Percentiles rank a stretch among this genome's conserved stretches.
Conservation (phyloP, 2,113 vertebrate species). For the Dendropsophus ebraccatus region DNA sequence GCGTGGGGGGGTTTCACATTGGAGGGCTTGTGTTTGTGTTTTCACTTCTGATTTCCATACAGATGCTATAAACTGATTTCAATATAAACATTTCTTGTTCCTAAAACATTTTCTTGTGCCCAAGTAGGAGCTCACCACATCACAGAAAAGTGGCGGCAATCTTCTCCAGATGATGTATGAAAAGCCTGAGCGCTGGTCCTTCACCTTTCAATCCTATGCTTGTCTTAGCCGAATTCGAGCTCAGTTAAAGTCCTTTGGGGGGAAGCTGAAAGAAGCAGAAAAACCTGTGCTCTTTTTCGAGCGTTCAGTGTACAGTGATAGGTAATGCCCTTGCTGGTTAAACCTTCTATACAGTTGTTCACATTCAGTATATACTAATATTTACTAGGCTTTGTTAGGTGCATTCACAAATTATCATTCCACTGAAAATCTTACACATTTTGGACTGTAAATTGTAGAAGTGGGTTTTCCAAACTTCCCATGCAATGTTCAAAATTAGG, state of each 20-base stretch:
- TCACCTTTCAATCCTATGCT: conserved; percentile 92
- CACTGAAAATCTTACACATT: no score
- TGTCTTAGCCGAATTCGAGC: conserved; percentile 90
- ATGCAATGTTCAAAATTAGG: no score
- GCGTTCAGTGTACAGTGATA: conserved; percentile 93
- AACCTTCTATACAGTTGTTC: neutral
- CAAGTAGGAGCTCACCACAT: conserved; percentile 82
- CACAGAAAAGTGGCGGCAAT: conserved; percentile 89
- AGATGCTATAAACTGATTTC: no score
- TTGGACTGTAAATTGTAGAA: no score
- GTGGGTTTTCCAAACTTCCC: no score
- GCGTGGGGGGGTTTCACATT: no score
- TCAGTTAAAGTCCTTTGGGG: conserved; percentile 78
- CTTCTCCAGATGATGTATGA: conserved; percentile 93
- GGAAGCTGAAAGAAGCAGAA: conserved; percentile 74
- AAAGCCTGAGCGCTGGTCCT: conserved; percentile 91
- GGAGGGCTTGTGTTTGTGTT: no score
- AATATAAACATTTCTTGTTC: no score
- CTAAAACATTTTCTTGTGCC: conserved; percentile 10
- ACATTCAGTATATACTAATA: neutral
- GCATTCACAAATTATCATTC: no score
- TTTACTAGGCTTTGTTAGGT: neutral
- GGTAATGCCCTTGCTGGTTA: conserved; percentile 69
- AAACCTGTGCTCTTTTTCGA: conserved; percentile 90
- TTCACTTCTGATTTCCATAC: no score